phyloP scores from a whole-genome alignment of 1,140 invertebrate species.

The Eufriesea mexicana region DNA sequence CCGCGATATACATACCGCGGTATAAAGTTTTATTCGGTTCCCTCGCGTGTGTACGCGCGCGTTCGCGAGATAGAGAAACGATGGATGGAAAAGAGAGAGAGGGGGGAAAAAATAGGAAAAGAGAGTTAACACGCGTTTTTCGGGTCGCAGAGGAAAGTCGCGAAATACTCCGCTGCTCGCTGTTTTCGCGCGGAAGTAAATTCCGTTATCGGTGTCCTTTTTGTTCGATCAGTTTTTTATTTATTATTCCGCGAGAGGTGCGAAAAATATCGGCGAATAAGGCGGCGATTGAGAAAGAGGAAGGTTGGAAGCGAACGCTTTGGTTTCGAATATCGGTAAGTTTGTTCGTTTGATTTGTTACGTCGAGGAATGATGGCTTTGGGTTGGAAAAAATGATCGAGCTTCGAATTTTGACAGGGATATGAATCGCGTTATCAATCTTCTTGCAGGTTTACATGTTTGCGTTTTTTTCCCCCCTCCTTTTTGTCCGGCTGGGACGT shows the following conservation, averaged over 20 bases:
- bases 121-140: background rate
- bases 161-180: background rate
- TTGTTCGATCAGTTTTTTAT: background rate
- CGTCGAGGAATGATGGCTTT: background rate
- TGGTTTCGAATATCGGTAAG: background rate
- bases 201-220: background rate
- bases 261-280: background rate
- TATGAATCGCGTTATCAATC: constrained; percentile 23
- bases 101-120: no score
- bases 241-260: background rate
- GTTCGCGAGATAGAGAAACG: background rate
- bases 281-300: background rate
- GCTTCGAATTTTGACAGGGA: constrained; percentile 5
- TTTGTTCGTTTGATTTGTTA: constrained; percentile 9
- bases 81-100: background rate
- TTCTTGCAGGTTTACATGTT: background rate
- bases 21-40: constrained; percentile 4
- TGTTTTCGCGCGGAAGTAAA: background rate
- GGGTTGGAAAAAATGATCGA: background rate
- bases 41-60: background rate
- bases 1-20: no score
- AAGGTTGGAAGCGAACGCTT: background rate
- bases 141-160: constrained; percentile 6
- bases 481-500: no score
- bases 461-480: background rate